Evolutionary conservation across 2,797 vertebrate genomes (phyloP), one percentile per base, ranked within the genome.

Genomic region (Huso huso): DNA sequence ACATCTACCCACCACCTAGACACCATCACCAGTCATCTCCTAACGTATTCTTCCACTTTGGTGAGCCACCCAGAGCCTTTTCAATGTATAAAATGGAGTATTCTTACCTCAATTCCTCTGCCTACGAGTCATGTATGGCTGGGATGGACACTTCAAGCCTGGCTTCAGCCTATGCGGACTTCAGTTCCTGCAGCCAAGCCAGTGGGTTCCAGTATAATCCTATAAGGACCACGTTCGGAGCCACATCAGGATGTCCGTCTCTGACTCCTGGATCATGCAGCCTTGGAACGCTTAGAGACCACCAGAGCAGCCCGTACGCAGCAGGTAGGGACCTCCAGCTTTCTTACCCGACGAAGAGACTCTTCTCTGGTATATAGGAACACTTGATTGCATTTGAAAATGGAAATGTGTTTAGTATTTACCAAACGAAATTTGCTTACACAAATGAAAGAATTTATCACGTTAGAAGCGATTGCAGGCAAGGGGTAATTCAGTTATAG

Each of bases 51-150:
- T 78, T 68, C 78, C 80, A 76, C 66, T 80, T 77, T 83, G 85
- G 83, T 82, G 80, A 83, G 78, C 77, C 84, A 83, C 87, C 91
- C 89, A 90, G 93, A 95, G 87, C 90, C 90, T 95, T 95, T 94
- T 95, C 95, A 93, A 99, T 99, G 97, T 99, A 99, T 98, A 99
- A 99, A 97, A 99, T 99, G 97, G 97, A 99, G 94, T 99, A 98
- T 95, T 99, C 97, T 95, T 99, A 99, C 95, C 96, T 99, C 89
- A 99, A 99, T 93, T 98, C 97, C 92, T 98, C 97, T 88, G 95
- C 97, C 93, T 99, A 99, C 95, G 97, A 99, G 92, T 99, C 97
- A 79, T 99, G 97, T 92, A 99, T 99, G 97, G 96, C 95, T 87
- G 97, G 96, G 82, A 98, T 99, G 95, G 97, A 99, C 93, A 98